Evolutionary conservation across 2,797 vertebrate species (phyloP), one percentile per base, ranked within the genome.

Genomic region (Chrosomus eos): DNA sequence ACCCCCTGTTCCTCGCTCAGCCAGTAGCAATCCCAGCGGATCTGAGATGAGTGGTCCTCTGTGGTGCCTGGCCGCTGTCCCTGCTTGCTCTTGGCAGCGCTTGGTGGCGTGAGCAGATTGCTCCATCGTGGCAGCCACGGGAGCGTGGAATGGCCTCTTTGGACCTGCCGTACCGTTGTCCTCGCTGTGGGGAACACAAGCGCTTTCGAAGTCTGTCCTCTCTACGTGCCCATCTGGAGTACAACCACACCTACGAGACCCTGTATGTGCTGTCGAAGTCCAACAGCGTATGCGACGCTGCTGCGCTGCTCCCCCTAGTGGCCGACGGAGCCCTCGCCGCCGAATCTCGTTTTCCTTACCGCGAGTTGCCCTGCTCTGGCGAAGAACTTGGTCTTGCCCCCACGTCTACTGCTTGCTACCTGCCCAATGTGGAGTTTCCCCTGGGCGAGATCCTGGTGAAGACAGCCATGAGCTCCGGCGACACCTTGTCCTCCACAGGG

Each of bases 191-290:
- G 91, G 98, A 99, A 94, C 98, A 99, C 97, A 99, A 99, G 92
- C 98, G 98, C 90, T 99, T 99, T 96, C 96, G 98, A 93, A 99
- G 97, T 94, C 95, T 99, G 90, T 99, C 98, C 16, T 99, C 98
- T 1, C 92, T 99, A 86, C 96, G 98, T 0, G 98, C 98, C 0
- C 98, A 99, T 93, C 95, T 99, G 94, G 98, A 99, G 92, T 99
- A 99, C 95, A 99, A 98, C 94, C 98, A 99, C 96, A 99, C 98
- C 14, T 99, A 99, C 72, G 98, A 99, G 95, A 99, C 98, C 23
- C 97, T 99, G 89, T 99, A 99, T 90, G 97, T 99, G 91, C 96
- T 99, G 87, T 99, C 98, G 91, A 99, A 99, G 89, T 99, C 98
- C 91, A 99, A 98, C 94, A 99, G 97, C 89, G 96, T 99, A 38